A percentile compares a stretch with the other conserved stretches of the same genome.
phyloP scores from a whole-genome alignment of 2,888 invertebrate species.

The Neoitamus cyanurus region DNA sequence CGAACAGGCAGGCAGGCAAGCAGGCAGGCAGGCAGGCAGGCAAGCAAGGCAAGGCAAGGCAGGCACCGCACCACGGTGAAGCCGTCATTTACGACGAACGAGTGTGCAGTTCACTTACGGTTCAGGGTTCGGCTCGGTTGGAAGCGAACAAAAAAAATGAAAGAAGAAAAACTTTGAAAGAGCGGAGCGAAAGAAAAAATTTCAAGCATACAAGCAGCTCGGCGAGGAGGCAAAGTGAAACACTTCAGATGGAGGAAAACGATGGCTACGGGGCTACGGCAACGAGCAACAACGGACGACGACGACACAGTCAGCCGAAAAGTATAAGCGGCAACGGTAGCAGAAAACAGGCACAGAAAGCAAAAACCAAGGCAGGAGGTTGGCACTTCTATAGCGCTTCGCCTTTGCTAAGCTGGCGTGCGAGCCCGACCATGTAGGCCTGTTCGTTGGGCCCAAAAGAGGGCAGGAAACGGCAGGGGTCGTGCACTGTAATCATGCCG shows the following conservation, averaged over 20 bases:
- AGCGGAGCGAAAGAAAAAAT: neutral
- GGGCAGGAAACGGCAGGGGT: conserved; percentile 17
- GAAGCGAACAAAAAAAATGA: neutral
- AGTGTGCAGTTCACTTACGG: conserved; percentile 34
- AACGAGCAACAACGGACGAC: neutral
- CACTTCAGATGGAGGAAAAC: neutral
- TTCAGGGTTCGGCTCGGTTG: conserved; percentile 37
- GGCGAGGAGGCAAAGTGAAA: neutral
- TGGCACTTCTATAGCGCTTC: conserved; percentile 17
- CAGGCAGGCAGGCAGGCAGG: neutral
- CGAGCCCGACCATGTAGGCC: neutral
- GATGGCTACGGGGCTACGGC: neutral
- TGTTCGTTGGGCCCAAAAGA: neutral
- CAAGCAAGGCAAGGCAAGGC: neutral
- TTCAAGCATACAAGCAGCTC: neutral
- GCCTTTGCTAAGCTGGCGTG: neutral
- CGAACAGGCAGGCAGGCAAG: neutral
- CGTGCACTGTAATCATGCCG: conserved; percentile 31
- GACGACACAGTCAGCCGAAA: conserved; percentile 11
- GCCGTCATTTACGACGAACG: conserved; percentile 26
- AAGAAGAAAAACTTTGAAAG: neutral
- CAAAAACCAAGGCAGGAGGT: conserved; percentile 34
- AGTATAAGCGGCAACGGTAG: neutral
- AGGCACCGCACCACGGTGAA: neutral
- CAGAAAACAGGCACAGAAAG: conserved; percentile 7